Percentiles rank a stretch among this genome's conserved stretches.
Evolutionary conservation across 2,888 invertebrate species (phyloP).

Genomic region (Autographa gamma): DNA sequence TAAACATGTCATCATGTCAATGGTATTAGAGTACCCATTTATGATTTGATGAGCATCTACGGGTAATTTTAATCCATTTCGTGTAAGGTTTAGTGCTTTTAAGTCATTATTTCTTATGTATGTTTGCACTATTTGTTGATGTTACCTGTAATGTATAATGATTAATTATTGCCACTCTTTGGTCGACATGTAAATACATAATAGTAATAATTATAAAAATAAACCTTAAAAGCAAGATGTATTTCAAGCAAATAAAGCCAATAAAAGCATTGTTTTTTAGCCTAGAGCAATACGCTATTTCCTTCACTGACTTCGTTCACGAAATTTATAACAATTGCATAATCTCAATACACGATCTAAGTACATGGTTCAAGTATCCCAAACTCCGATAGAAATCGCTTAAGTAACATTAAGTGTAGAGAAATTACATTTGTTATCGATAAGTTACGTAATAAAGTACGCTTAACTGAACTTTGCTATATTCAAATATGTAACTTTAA

Average conservation of each 20-base stretch:
- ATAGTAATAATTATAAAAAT: neutral
- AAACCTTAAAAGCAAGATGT: neutral
- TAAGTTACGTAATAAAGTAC: too few relatives aligned
- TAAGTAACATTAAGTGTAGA: too few relatives aligned
- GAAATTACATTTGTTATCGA: too few relatives aligned
- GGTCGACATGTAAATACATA: neutral
- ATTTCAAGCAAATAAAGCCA: neutral
- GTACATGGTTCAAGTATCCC: too few relatives aligned
- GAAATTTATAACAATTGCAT: too few relatives aligned
- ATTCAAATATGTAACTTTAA: too few relatives aligned
- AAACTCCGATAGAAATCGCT: too few relatives aligned
- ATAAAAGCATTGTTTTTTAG: neutral
- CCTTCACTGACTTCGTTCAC: too few relatives aligned
- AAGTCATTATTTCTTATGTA: neutral
- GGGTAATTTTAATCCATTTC: slow-evolving; percentile 2
- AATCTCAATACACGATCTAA: too few relatives aligned
- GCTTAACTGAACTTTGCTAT: too few relatives aligned
- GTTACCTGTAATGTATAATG: neutral
- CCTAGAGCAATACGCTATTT: neutral
- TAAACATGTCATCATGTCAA: slow-evolving; percentile 11
- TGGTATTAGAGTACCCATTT: neutral
- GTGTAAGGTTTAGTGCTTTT: neutral
- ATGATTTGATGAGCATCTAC: slow-evolving; percentile 8
- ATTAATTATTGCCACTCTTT: neutral
- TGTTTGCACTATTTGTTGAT: neutral